Conservation (phyloP, 2,888 invertebrate genomes). For the Papilio elwesi region DNA sequence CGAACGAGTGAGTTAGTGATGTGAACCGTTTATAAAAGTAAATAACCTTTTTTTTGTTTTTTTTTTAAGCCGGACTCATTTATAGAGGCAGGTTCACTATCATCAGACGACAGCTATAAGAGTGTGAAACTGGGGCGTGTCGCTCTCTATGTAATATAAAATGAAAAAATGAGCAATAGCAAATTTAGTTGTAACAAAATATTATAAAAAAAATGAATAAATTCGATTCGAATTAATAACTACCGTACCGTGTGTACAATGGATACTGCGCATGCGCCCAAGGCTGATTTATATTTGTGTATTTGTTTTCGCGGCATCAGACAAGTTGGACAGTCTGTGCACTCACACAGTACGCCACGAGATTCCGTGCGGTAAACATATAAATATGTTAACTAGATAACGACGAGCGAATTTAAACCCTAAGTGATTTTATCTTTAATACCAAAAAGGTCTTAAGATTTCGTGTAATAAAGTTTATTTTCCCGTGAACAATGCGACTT, state of each 20-base stretch:
- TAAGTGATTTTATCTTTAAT: neutral
- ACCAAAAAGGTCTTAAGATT: neutral
- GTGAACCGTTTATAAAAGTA: too few relatives aligned
- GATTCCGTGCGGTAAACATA: slow-evolving; percentile 5
- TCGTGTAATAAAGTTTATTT: slow-evolving; percentile 2
- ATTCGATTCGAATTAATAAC: neutral
- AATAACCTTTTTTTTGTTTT: too few relatives aligned
- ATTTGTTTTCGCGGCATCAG: neutral
- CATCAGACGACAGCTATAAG: too few relatives aligned
- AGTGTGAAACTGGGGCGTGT: too few relatives aligned
- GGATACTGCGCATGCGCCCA: slow-evolving; percentile 17
- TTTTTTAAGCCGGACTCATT: too few relatives aligned
- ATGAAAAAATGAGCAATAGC: too few relatives aligned
- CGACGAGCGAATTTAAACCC: neutral
- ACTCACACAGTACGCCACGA: slow-evolving; percentile 9
- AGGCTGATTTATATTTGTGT: slow-evolving; percentile 13
- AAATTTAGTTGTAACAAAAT: too few relatives aligned
- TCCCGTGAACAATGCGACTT: slow-evolving; percentile 36
- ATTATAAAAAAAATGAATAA: neutral
- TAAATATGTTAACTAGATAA: slow-evolving; percentile 2
- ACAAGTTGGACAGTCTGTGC: neutral
- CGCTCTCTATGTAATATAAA: too few relatives aligned
- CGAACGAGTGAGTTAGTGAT: too few relatives aligned
- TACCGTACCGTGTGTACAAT: slow-evolving; percentile 2
- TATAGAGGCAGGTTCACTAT: too few relatives aligned